phyloP scores from a whole-genome alignment of 2,797 vertebrate genomes.

The Serranus cabrilla region DNA sequence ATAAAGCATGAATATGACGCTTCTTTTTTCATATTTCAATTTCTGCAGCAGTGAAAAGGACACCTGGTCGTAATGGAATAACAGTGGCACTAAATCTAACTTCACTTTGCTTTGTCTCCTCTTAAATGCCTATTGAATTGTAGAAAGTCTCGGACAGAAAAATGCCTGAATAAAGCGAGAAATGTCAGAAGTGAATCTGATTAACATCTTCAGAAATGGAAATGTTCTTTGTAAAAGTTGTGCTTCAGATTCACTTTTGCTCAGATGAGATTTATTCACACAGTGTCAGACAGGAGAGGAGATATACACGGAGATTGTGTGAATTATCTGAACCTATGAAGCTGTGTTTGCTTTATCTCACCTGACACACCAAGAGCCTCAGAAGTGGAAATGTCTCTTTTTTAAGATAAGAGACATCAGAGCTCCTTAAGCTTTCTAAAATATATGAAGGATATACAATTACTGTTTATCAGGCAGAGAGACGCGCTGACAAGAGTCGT shows the following conservation, averaged over 20 bases:
- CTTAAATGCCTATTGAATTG: background rate
- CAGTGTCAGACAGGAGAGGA: conserved; percentile 11
- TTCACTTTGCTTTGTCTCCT: background rate
- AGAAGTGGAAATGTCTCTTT: conserved; percentile 28
- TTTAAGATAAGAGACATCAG: conserved; percentile 35
- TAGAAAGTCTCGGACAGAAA: background rate
- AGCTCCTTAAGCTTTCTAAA: conserved; percentile 22
- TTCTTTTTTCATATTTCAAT: background rate
- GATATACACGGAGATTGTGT: conserved; percentile 8
- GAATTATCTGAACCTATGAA: conserved; percentile 18
- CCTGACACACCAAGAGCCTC: conserved; percentile 14
- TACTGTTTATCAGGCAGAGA: conserved; percentile 17
- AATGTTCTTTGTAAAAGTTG: conserved; percentile 1
- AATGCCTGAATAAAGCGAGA: background rate
- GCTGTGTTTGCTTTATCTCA: conserved; percentile 48
- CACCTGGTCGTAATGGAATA: background rate
- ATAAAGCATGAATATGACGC: background rate
- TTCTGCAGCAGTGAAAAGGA: background rate
- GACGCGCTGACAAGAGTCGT: background rate
- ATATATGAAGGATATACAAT: conserved; percentile 15
- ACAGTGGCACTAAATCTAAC: background rate
- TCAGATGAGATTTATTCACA: conserved; percentile 20
- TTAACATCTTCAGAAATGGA: conserved; percentile 21
- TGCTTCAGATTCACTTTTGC: conserved; percentile 11
- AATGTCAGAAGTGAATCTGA: conserved; percentile 21